phyloP scores from a whole-genome alignment of 64 coral and sea anemone genomes.

The Montipora foliosa region DNA sequence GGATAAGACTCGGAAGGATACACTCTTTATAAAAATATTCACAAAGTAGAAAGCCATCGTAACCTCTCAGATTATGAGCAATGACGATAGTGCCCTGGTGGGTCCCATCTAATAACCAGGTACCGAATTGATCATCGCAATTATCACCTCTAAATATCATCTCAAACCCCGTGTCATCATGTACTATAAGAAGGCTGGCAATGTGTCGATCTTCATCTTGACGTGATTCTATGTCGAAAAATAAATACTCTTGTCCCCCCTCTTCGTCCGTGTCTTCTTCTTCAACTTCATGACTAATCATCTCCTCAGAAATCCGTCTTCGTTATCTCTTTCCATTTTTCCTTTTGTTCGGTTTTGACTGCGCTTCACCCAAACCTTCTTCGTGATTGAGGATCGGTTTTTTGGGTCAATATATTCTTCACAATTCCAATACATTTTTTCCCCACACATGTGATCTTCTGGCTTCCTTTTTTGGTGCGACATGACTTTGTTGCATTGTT shows the following conservation, averaged over 20 bases:
- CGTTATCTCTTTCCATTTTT: no score
- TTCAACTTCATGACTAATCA: no score
- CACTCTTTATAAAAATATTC: not conserved
- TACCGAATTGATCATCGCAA: not conserved
- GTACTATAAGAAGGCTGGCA: not conserved
- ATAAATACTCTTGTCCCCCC: no score
- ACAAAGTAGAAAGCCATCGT: conserved; percentile 38
- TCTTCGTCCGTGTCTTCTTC: no score
- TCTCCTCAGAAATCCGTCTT: no score
- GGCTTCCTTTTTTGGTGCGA: not conserved
- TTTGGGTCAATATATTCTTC: not conserved
- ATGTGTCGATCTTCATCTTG: no score
- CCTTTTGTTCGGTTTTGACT: no score
- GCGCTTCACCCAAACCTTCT: no score
- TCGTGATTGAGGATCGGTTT: no score
- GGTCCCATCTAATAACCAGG: conserved; percentile 17
- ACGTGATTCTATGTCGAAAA: not conserved
- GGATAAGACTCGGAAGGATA: not conserved
- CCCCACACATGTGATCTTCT: not conserved
- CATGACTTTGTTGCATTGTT: not conserved
- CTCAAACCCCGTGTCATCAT: not conserved
- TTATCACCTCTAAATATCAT: not conserved
- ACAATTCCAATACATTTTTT: not conserved
- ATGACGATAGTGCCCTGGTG: not conserved
- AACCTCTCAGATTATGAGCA: conserved; percentile 48